Base-by-base conservation (phyloP, 2,888 invertebrate species). In the Zootermopsis nevadensis region DNA sequence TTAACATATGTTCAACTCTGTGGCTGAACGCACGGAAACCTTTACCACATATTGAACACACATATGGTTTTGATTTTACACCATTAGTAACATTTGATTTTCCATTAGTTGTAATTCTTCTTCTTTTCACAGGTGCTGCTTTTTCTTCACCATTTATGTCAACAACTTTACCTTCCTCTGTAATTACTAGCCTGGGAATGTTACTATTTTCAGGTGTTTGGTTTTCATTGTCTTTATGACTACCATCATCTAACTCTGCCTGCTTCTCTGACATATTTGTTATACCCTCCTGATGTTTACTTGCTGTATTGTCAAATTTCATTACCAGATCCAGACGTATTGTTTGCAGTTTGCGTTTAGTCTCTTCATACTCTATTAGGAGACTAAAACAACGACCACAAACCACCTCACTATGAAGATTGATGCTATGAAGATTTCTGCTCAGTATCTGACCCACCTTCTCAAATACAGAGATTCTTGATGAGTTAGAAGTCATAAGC, bases 1-100 rank as follows among this genome's bases (percentile, higher is more conserved):
- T 86, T n/a, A 86, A 69, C 86, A 86, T 86, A 83, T 86, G 86
- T 55, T 86, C 86, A 27, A 86, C 85, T 19, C 85, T 83, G 67
- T 86, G 86, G 38, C 86, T 86, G 82, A 84, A 86, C 19, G 86
- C 86, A 19, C 84, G 79, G 82, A 86, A 86, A 15, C 48, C 72
- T 77, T 86, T 86, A 24, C 84, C 84, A 81, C 86, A 86, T 31
- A 86, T 83, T 19, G 83, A 69, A 60, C 86, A 85, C 4, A 42
- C 33, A 55, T 84, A 85, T 42, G 82, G 82, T 30, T 81, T 82
- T 31, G 24, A 42, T 24, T 76, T 80, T 6, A 35, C n/a, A 31
- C 72, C 38, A n/a, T 22, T 15, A 6, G 19, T 38, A n/a, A 42
- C 12, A 30, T 35, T 53, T 27, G 6, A 27, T n/a, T 81, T 72